phyloP scores from a whole-genome alignment of 1,140 invertebrate genomes.

The Lucilia cuprina region DNA sequence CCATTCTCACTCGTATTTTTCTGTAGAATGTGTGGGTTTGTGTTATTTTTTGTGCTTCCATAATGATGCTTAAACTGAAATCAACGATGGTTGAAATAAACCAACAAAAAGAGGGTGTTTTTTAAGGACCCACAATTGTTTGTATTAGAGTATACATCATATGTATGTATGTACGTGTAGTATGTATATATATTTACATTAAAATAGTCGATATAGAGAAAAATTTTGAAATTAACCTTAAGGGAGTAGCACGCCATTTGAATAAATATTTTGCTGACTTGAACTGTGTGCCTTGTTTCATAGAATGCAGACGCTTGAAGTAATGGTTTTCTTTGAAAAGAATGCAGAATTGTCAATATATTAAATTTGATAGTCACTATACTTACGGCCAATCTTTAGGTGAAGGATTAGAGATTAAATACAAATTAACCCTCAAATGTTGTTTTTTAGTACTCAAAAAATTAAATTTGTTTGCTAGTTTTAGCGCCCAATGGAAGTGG shows the following conservation, averaged over 20 bases:
- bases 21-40: too few relatives aligned
- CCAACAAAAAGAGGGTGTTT: neutral
- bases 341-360: too few relatives aligned
- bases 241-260: conserved; percentile 31
- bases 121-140: neutral
- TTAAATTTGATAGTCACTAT: too few relatives aligned
- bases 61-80: neutral
- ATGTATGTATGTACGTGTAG: neutral
- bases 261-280: conserved; percentile 32
- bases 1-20: neutral
- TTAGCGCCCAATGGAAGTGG: too few relatives aligned
- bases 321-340: too few relatives aligned
- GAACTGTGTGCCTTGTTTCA: neutral
- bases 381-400: too few relatives aligned
- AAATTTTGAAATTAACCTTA: conserved; percentile 22
- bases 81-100: neutral
- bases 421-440: too few relatives aligned
- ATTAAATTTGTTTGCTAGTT: too few relatives aligned
- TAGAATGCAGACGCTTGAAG: too few relatives aligned
- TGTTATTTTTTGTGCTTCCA: neutral
- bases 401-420: too few relatives aligned
- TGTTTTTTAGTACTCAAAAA: too few relatives aligned
- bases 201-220: neutral
- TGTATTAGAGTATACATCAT: neutral
- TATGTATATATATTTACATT: neutral